Conservation (phyloP, 2,113 vertebrate genomes). For the Panthera uncia region DNA sequence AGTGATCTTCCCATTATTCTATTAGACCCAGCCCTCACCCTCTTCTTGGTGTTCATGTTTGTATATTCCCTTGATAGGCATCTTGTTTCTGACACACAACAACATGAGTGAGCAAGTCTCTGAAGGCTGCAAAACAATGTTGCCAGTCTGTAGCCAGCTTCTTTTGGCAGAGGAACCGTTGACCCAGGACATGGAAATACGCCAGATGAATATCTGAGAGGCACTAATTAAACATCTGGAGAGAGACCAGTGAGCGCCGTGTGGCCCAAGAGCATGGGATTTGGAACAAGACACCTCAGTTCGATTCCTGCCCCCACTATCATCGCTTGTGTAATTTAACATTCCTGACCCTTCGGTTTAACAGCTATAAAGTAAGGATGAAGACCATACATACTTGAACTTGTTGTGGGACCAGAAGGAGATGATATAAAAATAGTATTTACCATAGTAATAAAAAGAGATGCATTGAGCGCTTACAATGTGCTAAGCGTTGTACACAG, state of each 20-base stretch:
- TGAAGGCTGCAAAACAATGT: not conserved
- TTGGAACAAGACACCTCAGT: not conserved
- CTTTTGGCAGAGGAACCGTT: not conserved
- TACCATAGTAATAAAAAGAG: not conserved
- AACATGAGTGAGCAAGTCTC: not conserved
- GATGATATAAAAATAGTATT: not conserved
- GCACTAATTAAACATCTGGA: not conserved
- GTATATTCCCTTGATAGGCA: not conserved
- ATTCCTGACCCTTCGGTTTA: not conserved
- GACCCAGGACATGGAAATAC: not conserved
- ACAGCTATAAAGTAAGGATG: not conserved
- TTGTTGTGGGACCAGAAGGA: not conserved
- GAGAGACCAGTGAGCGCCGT: fast-evolving
- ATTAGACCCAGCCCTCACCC: not conserved
- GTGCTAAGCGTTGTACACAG: not conserved
- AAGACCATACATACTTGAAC: not conserved
- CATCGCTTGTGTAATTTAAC: not conserved
- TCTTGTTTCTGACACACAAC: not conserved
- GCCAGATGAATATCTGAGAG: not conserved
- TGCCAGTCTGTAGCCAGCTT: not conserved
- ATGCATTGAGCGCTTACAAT: not conserved
- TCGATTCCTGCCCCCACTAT: not conserved
- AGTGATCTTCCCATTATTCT: not conserved
- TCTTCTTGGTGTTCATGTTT: not conserved
- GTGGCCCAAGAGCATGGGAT: not conserved